Evolutionary conservation across 1,140 invertebrate species (phyloP), one percentile per base, ranked within the genome.

Genomic region (Calosoma granatense): DNA sequence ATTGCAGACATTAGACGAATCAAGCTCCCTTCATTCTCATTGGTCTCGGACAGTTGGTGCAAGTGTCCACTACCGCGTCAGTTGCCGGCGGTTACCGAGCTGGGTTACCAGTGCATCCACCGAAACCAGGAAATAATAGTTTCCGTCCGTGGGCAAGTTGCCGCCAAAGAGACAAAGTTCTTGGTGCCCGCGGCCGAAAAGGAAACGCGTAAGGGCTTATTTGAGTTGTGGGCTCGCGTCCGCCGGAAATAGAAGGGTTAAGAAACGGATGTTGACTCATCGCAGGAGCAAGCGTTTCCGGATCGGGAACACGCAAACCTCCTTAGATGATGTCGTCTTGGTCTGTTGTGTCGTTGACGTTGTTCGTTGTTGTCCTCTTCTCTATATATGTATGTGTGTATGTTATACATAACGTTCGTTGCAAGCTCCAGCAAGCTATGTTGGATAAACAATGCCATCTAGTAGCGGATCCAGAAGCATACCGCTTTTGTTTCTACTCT

Each of bases 191-290:
- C 26, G n/a, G 26, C 6, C 26, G 6, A n/a, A 36, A 36, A 47
- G 41, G 15, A 47, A 47, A 17, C 17, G 41, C 41, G 41, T 47
- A 47, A 47, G 41, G 15, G 15, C 41, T 11, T 47, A 17, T 47
- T 17, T 47, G 41, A 47, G 15, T 47, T 47, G 41, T 47, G 41
- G 41, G 3, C 41, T 6, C 9, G 41, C 41, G 9, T 12, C 15
- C 15, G 26, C 15, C 41, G 41, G 41, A 47, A 47, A 47, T 47
- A 47, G 41, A 47, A 47, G 41, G 41, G 41, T 47, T 47, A 47
- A 12, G 9, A 47, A 47, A 47, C 41, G 41, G 41, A 47, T 47
- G 41, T 47, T 47, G 41, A 17, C 15, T 47, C 41, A 47, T 17
- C 41, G 17, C 26, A 14, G 26, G 6, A 4, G 26, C 6, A 30